A percentile compares a stretch with the other conserved stretches of the same genome.
phyloP scores from a whole-genome alignment of 2,888 invertebrate genomes.

The Elgonia sp. region DNA sequence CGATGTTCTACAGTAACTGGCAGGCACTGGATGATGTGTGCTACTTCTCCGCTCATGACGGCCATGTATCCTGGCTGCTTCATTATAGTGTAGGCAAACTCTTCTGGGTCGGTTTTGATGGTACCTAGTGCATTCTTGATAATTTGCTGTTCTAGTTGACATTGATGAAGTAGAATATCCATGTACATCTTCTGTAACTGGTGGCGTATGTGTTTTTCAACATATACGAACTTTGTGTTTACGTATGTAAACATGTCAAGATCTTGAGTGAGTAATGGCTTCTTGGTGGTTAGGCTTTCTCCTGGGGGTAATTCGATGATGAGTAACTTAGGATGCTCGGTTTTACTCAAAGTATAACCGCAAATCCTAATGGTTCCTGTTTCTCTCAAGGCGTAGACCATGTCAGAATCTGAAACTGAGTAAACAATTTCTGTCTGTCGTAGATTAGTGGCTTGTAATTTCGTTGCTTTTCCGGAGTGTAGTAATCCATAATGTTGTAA shows the following conservation, averaged over 20 bases:
- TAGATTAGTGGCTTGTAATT: too few species aligned
- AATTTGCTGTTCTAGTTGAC: conserved; percentile 78
- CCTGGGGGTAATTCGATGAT: conserved; percentile 45
- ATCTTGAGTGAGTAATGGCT: conserved; percentile 28
- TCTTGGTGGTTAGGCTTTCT: neutral
- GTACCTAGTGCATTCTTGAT: conserved; percentile 77
- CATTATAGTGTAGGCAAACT: conserved; percentile 78
- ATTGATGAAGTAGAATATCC: conserved; percentile 77
- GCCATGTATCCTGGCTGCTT: conserved; percentile 79
- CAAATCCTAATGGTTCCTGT: conserved; percentile 17
- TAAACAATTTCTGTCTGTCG: conserved; percentile 67
- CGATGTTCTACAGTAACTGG: neutral
- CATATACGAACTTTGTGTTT: conserved; percentile 80
- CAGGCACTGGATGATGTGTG: conserved; percentile 79
- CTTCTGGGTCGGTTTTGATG: conserved; percentile 77
- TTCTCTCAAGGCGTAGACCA: conserved; percentile 71
- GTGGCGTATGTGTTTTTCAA: conserved; percentile 77
- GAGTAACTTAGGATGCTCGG: conserved; percentile 70
- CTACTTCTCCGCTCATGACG: conserved; percentile 78
- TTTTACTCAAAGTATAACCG: conserved; percentile 40
- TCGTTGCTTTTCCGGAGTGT: too few species aligned
- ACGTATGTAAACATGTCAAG: conserved; percentile 77
- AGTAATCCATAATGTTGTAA: too few species aligned
- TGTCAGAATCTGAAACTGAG: conserved; percentile 49
- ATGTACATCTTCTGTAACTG: conserved; percentile 74